A percentile compares a stretch with the other conserved stretches of the same genome.
Evolutionary conservation across 2,888 invertebrate species (phyloP).

Genomic region (Stegophylla sp.): DNA sequence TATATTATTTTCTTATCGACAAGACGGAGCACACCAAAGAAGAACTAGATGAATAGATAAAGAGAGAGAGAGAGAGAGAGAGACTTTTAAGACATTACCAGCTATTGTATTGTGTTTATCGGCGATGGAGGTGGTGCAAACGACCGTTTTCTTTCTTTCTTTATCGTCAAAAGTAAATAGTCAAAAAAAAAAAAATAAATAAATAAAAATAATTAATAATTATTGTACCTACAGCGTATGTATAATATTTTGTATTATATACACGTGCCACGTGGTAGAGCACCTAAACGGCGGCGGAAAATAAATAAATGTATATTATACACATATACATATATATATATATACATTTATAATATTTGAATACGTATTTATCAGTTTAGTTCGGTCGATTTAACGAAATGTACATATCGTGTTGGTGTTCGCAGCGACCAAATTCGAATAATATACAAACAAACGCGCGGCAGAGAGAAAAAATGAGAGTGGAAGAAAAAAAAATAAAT

Average conservation of each 20-base stretch:
- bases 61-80: no score
- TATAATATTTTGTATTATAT: neutral
- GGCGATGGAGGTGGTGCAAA: no score
- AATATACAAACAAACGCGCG: neutral
- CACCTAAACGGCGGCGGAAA: no score
- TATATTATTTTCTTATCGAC: no score
- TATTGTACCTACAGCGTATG: neutral
- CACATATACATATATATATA: neutral
- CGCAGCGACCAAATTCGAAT: constrained; percentile 7
- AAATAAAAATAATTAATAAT: constrained; percentile 5
- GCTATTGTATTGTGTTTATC: no score
- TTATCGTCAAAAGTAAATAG: neutral
- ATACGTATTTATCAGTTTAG: constrained; percentile 38
- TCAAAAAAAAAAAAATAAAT: neutral
- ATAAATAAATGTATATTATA: constrained; percentile 18
- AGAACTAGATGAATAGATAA: no score
- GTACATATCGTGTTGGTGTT: neutral
- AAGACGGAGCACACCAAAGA: no score
- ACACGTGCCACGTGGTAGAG: neutral
- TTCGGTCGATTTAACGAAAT: constrained; percentile 49
- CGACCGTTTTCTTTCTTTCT: neutral
- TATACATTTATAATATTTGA: no score
- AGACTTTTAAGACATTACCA: no score
- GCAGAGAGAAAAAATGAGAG: neutral
- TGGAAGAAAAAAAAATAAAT: neutral